These are phyloP conservation scores for Lacerta bilineata DNA, from an alignment of 2,797 vertebrate genomes.

Conservation along the genomic window DNA sequence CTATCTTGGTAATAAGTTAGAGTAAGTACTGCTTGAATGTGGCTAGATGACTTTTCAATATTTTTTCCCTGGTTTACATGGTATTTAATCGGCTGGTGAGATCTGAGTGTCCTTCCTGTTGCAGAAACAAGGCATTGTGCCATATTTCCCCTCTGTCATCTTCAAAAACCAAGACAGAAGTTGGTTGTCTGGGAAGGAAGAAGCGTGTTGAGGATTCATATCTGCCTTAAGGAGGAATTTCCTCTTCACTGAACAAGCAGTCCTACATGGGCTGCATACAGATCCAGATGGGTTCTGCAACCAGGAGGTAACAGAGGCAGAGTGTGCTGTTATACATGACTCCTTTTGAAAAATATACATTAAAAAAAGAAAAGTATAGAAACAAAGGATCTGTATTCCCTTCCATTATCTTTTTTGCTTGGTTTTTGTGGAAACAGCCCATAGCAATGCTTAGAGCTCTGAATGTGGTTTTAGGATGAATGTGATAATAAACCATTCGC, in stretches of 20 bases:
- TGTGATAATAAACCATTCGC: neutral
- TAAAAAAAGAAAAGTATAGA: too few species aligned
- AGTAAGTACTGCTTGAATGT: constrained; percentile 1
- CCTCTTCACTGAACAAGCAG: constrained; percentile 10
- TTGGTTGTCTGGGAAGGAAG: constrained; percentile 6
- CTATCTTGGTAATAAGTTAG: neutral
- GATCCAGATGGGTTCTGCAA: neutral
- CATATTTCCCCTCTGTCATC: neutral
- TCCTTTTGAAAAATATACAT: neutral
- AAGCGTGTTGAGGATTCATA: neutral
- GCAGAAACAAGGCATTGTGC: neutral
- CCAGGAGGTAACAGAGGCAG: neutral
- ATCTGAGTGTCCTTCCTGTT: constrained; percentile 30
- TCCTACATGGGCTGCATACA: neutral
- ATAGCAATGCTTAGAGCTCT: neutral
- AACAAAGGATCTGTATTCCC: too few species aligned
- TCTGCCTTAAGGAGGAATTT: constrained; percentile 50
- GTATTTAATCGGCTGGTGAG: constrained; percentile 14
- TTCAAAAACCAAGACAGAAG: constrained; percentile 24
- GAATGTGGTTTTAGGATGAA: neutral
- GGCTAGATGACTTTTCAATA: constrained; percentile 13
- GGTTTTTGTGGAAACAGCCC: neutral
- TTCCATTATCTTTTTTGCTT: neutral
- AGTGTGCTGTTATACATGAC: neutral
- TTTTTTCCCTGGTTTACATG: neutral